A percentile compares a stretch with the other conserved stretches of the same genome.
These are phyloP conservation scores for Coracias cyanogaster DNA, from an alignment of 2,797 vertebrate genomes.

Conservation along the genomic window DNA sequence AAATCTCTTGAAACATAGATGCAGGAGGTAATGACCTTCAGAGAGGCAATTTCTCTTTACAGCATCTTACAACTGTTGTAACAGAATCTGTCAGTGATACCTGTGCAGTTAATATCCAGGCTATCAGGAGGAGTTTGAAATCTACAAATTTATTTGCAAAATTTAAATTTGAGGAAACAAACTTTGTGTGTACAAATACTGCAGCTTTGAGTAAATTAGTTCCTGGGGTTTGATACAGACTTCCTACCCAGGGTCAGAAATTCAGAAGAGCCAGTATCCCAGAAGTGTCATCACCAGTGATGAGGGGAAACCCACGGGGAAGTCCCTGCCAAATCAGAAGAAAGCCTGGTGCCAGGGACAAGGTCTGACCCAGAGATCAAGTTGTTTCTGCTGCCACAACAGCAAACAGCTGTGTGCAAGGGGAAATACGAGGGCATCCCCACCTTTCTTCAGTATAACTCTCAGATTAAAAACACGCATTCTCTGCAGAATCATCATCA, in stretches of 20 bases:
- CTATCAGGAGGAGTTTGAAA: background rate
- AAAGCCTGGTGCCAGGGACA: background rate
- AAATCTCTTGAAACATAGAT: background rate
- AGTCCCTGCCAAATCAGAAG: background rate
- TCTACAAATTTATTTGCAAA: background rate
- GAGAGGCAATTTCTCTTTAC: background rate
- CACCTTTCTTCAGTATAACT: background rate
- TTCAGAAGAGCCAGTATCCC: background rate
- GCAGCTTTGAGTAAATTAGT: background rate
- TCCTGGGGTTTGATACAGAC: background rate
- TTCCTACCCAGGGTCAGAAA: background rate
- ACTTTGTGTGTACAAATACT: background rate
- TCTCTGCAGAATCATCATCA: background rate
- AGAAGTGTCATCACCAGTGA: background rate
- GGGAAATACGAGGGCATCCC: background rate
- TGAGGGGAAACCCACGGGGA: fast-evolving
- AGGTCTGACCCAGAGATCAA: background rate
- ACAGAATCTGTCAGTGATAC: background rate
- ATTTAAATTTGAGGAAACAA: background rate
- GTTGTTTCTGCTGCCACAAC: background rate
- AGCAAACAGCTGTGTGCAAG: background rate
- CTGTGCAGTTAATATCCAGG: background rate
- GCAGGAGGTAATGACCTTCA: background rate
- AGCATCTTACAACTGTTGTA: background rate
- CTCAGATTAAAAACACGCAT: background rate